Conservation (phyloP, 2,113 vertebrate species). For the Phyllostomus hastatus region DNA sequence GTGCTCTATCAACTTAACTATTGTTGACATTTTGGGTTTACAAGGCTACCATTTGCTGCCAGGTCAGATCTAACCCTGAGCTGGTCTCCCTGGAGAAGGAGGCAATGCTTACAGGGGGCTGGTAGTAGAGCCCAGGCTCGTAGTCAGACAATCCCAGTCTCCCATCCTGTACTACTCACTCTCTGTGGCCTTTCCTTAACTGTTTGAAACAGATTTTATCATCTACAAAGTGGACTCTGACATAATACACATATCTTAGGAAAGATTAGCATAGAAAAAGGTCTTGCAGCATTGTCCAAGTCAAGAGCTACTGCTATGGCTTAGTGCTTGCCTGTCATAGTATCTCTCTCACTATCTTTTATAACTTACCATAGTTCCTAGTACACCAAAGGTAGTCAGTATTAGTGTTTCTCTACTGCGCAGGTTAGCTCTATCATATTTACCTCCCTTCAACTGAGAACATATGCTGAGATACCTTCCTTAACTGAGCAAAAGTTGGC, state of each 20-base stretch:
- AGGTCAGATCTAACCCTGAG: not conserved
- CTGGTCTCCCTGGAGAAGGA: not conserved
- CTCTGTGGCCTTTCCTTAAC: not conserved
- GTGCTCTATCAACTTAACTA: not conserved
- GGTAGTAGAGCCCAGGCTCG: not conserved
- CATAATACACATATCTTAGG: not conserved
- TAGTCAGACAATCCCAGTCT: not conserved
- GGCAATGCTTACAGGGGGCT: not conserved
- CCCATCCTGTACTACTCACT: fast-evolving
- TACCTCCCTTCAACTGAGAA: not conserved
- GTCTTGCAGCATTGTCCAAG: not conserved
- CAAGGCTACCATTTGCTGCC: not conserved
- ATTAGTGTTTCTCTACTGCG: not conserved
- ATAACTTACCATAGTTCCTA: not conserved
- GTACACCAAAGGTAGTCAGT: not conserved
- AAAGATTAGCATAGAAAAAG: not conserved
- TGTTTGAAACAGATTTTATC: not conserved
- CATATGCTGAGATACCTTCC: not conserved
- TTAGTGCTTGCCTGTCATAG: not conserved
- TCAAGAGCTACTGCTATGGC: not conserved
- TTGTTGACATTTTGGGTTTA: not conserved
- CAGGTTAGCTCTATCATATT: not conserved
- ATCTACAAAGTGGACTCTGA: not conserved
- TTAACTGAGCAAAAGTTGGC: not conserved
- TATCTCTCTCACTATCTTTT: not conserved